phyloP scores from a whole-genome alignment of 2,113 vertebrate species.

The Edolisoma coerulescens region DNA sequence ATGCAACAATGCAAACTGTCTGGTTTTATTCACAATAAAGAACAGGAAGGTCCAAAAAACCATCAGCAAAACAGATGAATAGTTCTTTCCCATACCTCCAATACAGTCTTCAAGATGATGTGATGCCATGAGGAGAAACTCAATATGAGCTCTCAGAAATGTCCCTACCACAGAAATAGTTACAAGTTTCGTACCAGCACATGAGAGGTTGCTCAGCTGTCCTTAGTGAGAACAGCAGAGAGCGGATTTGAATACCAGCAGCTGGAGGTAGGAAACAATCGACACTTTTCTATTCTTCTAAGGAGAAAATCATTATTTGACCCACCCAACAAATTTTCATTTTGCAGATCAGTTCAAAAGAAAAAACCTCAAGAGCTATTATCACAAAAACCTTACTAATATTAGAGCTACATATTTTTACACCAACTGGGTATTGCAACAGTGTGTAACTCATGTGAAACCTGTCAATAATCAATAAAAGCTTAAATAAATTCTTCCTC shows the following conservation, averaged over 20 bases:
- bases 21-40: not conserved
- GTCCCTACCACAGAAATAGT: not conserved
- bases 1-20: fast-evolving
- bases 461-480: not conserved
- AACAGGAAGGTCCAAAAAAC: not conserved
- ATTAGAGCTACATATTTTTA: not conserved
- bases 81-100: not conserved
- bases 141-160: not conserved
- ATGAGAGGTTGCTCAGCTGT: not conserved
- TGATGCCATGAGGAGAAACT: not conserved
- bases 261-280: not conserved
- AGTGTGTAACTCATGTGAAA: not conserved
- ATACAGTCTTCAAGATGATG: not conserved
- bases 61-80: not conserved
- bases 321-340: not conserved
- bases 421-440: not conserved
- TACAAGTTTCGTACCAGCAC: not conserved
- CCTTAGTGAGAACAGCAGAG: not conserved
- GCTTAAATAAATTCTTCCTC: not conserved
- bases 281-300: not conserved
- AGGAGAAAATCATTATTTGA: not conserved
- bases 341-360: not conserved
- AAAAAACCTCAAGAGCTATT: not conserved
- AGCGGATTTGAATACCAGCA: not conserved
- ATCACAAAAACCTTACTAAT: not conserved